phyloP scores from a whole-genome alignment of 2,888 invertebrate genomes.

The Sphinx pinastri region DNA sequence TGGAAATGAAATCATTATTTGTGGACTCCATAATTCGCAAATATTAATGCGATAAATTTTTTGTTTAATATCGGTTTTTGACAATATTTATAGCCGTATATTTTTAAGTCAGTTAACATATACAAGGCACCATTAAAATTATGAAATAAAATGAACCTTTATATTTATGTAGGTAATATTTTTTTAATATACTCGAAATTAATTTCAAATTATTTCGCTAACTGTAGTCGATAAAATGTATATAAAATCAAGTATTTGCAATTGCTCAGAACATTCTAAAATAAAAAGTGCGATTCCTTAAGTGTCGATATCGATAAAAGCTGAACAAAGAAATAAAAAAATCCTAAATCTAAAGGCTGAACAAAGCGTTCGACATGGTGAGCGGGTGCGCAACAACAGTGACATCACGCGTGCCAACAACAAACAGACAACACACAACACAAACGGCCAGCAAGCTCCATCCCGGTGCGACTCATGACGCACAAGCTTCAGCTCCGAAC shows the following conservation, averaged over 20 bases:
- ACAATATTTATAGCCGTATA: too few relatives aligned
- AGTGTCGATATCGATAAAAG: conserved; percentile 10
- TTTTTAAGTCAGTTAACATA: too few relatives aligned
- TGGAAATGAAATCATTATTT: background rate
- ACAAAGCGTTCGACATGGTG: background rate
- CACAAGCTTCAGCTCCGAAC: conserved; percentile 53
- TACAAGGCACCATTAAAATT: too few relatives aligned
- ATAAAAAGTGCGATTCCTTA: background rate
- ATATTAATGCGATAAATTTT: too few relatives aligned
- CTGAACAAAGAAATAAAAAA: conserved; percentile 28
- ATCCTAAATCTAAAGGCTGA: conserved; percentile 9
- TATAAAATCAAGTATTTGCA: background rate
- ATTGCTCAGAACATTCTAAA: background rate
- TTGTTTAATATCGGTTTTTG: too few relatives aligned
- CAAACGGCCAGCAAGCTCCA: conserved; percentile 73
- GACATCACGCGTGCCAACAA: conserved; percentile 24
- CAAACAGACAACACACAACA: conserved; percentile 33
- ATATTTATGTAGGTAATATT: too few relatives aligned
- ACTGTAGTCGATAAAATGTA: background rate
- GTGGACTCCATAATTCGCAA: too few relatives aligned
- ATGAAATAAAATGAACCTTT: too few relatives aligned
- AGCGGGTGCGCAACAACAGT: conserved; percentile 20
- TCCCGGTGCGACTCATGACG: conserved; percentile 64
- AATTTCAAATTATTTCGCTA: too few relatives aligned
- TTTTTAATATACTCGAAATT: too few relatives aligned